Base-by-base conservation (phyloP, 2,797 vertebrate species). In the Danio kyathit region DNA sequence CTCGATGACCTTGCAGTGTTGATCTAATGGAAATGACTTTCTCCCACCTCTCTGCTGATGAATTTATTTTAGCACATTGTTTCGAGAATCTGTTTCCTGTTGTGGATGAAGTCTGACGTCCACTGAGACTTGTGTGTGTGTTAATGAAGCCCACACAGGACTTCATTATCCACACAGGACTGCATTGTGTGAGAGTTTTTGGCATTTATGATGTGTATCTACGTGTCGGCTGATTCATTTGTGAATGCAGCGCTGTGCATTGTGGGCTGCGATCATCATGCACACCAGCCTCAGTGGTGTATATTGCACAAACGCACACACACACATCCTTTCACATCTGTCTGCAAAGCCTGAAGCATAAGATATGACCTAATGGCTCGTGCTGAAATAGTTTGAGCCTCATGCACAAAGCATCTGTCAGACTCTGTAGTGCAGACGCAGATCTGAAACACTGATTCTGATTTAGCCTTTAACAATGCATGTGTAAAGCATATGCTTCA, bases 351-450 rank as follows among this genome's bases (percentile, higher is more conserved):
- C 86, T 44, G 88, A 90, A 91, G 89, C 89, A 89, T 85, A 84
- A 92, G 85, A 88, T 91, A 92, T 94, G 91, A 94, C 89, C 91
- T 94, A 88, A 95, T 90, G 87, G 87, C 82, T 76, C 81, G 83
- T 88, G 88, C 90, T 87, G 87, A 94, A 93, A 94, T 92, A 92
- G 91, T 84, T 87, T 80, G 90, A 87, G 71, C 84, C 89, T 95
- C 93, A 94, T 89, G 85, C 88, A 82, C 82, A 87, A 92, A 87
- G 90, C 90, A 95, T 93, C 83, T 89, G 75, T 86, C 75, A 79
- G 83, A 84, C 87, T 61, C 87, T 87, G 88, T 90, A 89, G 81
- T 82, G 56, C 56, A 89, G 67, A 78, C 83, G 86, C 82, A 90
- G 66, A 51, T 51, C 66, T 69, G 88, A 91, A 90, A 86, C 82